Conservation (phyloP, 2,113 vertebrate genomes). For the Lagopus leucura region DNA sequence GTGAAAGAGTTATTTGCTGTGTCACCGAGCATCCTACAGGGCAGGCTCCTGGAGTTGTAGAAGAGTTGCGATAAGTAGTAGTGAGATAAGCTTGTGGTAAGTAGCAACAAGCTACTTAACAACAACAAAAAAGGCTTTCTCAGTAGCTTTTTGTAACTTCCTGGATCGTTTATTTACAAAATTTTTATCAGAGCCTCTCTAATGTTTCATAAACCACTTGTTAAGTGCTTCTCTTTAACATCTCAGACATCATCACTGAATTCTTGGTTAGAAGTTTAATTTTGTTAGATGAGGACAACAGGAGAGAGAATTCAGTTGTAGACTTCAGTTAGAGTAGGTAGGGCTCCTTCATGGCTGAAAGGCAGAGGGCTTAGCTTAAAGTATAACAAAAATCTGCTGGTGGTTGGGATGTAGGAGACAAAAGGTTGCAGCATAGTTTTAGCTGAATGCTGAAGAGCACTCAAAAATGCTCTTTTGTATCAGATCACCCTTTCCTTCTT, state of each 20-base stretch:
- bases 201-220: neutral
- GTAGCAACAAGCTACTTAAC: neutral
- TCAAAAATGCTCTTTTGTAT: neutral
- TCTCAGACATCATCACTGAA: neutral
- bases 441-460: neutral
- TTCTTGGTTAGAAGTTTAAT: neutral
- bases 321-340: neutral
- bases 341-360: neutral
- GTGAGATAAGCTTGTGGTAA: conserved; percentile 13
- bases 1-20: conserved; percentile 43
- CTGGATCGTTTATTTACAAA: neutral
- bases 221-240: neutral
- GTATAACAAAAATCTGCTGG: neutral
- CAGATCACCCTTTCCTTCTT: neutral
- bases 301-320: neutral
- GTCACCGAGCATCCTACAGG: neutral
- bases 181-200: neutral
- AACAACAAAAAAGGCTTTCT: neutral
- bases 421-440: neutral
- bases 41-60: conserved; percentile 59
- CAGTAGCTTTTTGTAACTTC: neutral
- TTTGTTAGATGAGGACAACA: neutral
- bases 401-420: neutral
- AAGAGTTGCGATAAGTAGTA: conserved; percentile 19
- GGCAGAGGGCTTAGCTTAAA: neutral